Percentiles rank a stretch among this genome's conserved stretches.
Evolutionary conservation across 2,888 invertebrate genomes (phyloP).

Genomic region (Chloroclysta siterata): DNA sequence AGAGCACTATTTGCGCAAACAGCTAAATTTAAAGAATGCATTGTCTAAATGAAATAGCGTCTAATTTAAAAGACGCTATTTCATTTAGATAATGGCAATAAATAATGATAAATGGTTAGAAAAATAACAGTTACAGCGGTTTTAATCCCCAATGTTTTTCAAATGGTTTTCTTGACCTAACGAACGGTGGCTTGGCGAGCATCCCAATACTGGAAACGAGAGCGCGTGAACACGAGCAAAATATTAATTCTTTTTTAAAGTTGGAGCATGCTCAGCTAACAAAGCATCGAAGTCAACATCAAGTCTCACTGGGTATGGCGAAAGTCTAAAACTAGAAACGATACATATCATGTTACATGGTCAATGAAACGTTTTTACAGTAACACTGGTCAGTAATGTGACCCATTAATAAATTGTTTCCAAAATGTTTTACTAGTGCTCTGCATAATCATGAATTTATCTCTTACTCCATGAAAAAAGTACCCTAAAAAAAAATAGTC

Average conservation of each 20-base stretch:
- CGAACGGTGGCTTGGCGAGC: slow-evolving; percentile 43
- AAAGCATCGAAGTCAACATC: slow-evolving; percentile 3
- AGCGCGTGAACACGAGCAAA: slow-evolving; percentile 37
- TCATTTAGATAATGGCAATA: slow-evolving; percentile 41
- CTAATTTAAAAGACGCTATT: slow-evolving; percentile 44
- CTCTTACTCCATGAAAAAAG: no score
- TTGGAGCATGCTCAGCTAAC: slow-evolving; percentile 2
- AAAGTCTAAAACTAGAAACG: not conserved
- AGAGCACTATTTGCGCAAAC: slow-evolving; percentile 27
- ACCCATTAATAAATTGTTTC: no score
- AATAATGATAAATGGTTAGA: slow-evolving; percentile 43
- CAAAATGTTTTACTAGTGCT: no score
- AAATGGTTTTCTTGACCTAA: slow-evolving; percentile 17
- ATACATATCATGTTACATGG: not conserved
- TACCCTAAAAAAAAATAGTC: no score
- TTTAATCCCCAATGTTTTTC: slow-evolving; percentile 35
- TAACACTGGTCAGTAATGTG: no score
- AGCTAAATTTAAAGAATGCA: slow-evolving; percentile 45
- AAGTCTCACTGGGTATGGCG: slow-evolving; percentile 1
- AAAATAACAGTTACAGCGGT: slow-evolving; percentile 37
- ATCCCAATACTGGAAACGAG: slow-evolving; percentile 41
- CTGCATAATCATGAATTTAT: no score
- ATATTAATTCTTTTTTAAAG: slow-evolving; percentile 34
- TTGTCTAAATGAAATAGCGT: slow-evolving; percentile 39
- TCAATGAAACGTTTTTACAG: no score